Evolutionary conservation across 2,797 vertebrate genomes (phyloP), one percentile per base, ranked within the genome.

Genomic region (Enteromius paludinosus): DNA sequence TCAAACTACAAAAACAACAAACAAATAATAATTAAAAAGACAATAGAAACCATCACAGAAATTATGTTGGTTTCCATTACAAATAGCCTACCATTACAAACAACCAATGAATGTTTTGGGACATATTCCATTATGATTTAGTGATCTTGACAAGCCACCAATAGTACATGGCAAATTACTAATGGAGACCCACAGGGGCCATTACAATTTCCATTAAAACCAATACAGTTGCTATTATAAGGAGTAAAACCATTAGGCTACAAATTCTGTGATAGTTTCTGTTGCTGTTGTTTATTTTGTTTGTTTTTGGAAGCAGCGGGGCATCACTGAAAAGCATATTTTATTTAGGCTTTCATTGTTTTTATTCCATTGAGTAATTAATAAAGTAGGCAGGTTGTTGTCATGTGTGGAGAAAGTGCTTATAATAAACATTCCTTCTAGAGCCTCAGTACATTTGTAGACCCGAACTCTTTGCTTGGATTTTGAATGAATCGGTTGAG

Each of bases 401-500:
- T 7, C 56, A 15, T 30, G 25, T 64, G 56, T 61, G 5, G 23
- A 30, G 7, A 33, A 65, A 64, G 18, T 1, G 15, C 8, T 64
- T 33, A 18, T 18, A 30, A 62, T 30, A 30, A 61, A 35, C 17
- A 20, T 65, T 35, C 17, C 6, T 35, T 35, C 17, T 65, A 28
- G 1, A 62, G 14, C 14, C 14, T 62, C 25, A 65, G 30, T 64
- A 71, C 25, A 71, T 49, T 47, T 28, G 14, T 70, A 47, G 15
- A 47, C 20, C 0, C n/a, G 12, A 11, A 23, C 0, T 0, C 0
- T 71, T 14, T n/a, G 45, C 11, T 45, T 33, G 6, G 17, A 14
- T 33, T 49, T 5, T 20, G 3, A 47, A 30, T 49, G 28, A 72
- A 52, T n/a, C 0, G 18, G 10, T 52, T 54, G 70, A 72, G 70